A percentile compares a stretch with the other conserved stretches of the same genome.
phyloP scores from a whole-genome alignment of 1,140 invertebrate species.

The Tetranychus cinnabarinus region DNA sequence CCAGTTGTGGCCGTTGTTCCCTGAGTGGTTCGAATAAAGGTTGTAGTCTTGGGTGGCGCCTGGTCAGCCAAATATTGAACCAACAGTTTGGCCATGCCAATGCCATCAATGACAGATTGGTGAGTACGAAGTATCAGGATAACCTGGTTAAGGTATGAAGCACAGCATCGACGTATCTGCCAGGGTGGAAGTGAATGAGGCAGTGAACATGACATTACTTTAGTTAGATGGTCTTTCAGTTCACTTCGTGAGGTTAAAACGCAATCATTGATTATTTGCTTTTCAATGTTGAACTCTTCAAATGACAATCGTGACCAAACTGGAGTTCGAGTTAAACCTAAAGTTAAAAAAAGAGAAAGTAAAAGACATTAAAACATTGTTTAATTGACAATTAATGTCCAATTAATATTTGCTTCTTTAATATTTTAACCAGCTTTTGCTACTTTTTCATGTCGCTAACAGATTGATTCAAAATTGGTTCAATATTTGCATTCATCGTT shows the following conservation, averaged over 20 bases:
- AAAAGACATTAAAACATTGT: not conserved
- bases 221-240: slow-evolving; percentile 22
- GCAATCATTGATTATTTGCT: slow-evolving; percentile 25
- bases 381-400: no score
- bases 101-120: slow-evolving; percentile 31
- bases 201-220: slow-evolving; percentile 22
- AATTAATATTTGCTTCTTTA: no score
- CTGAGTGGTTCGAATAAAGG: not conserved
- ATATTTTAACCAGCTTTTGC: no score
- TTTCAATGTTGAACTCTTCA: slow-evolving; percentile 25
- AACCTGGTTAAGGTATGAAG: slow-evolving; percentile 18
- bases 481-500: no score
- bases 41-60: not conserved
- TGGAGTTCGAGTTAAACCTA: slow-evolving; percentile 1
- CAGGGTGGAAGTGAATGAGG: slow-evolving; percentile 26
- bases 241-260: slow-evolving; percentile 18
- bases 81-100: slow-evolving; percentile 11
- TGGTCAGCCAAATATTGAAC: slow-evolving; percentile 5
- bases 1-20: slow-evolving; percentile 13
- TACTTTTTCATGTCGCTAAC: no score
- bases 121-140: slow-evolving; percentile 29
- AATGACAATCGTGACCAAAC: slow-evolving; percentile 1
- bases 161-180: slow-evolving; percentile 22
- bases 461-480: no score
- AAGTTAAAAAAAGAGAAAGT: not conserved